Evolutionary conservation across 2,888 invertebrate species (phyloP), one percentile per base, ranked within the genome.

Genomic region (Chrysolina haemoptera): DNA sequence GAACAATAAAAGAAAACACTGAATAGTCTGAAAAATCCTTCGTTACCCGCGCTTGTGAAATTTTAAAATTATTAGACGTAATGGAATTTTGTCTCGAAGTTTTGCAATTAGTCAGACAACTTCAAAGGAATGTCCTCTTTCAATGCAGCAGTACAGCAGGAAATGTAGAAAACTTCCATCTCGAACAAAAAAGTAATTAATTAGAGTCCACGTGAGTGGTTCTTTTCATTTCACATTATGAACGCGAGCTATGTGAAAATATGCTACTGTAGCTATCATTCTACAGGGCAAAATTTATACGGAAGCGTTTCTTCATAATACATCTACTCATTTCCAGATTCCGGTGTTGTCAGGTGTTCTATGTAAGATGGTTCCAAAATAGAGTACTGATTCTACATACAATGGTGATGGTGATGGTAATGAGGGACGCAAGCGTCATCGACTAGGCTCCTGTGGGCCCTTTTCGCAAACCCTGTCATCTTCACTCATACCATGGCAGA

Each of bases 1-100:
- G 74, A 72, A 73, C 72, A 74, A 78, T 73, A 73, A 76, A 76
- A 76, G 70, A 75, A 78, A 75, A 76, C 76, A 76, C 46, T 74
- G 78, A 78, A 74, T 70, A 68, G 73, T 75, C 69, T 67, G 70
- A 70, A 72, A 74, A 78, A 78, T 74, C 76, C 75, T 69, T 76
- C 76, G 72, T 77, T 77, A 77, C 71, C 70, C 68, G 69, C 71
- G 63, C 75, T 71, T 67, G 67, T 69, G 72, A 71, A 75, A 75
- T 70, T 74, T 75, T 70, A 63, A 75, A 78, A 76, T 78, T 76
- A 78, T 78, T 76, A 69, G 70, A 66, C 74, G 74, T 71, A 74
- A 76, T 74, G 72, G 75, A 75, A 70, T 76, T 70, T 69, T 70
- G 70, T 70, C 69, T 22, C 59, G 70, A 71, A 74, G 72, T 75